Base-by-base conservation (phyloP, 2,888 invertebrate genomes). In the Tethea ocularis region DNA sequence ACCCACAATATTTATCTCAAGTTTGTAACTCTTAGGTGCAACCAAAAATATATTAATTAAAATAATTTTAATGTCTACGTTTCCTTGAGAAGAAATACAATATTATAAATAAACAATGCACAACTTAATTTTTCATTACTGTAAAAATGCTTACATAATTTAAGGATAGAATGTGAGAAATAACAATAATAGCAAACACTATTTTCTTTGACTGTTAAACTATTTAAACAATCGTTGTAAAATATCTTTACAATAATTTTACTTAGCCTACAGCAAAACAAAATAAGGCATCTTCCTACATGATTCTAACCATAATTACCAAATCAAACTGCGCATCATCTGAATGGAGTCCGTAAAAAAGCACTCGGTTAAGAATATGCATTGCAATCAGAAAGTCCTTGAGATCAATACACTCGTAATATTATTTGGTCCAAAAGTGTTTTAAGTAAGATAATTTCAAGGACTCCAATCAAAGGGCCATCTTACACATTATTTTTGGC, bases 271-370 rank as follows among this genome's bases (percentile, higher is more conserved):
- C 68, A 86, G 89, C 89, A 88, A 91, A 88, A 90, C 87, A 89
- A 89, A 87, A 86, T 91, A 92, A 92, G 91, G 91, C 92, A 88
- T 87, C 87, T 83, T 80, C 82, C 84, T 88, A 88, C 82, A 75
- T 77, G 80, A 78, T 72, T 84, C 83, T 83, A 82, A 83, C 83
- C 79, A 85, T 82, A 80, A 80, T 78, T 75, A 75, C 76, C 78
- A 74, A 78, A 73, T 78, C 77, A 74, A 80, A 81, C 80, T 77
- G 78, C 74, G 72, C 80, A 71, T 76, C 72, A 65, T 62, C 62
- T 74, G 78, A 78, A 64, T 75, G 74, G 79, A 86, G 84, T 78
- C 69, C 80, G 76, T 71, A 74, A 78, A 71, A 78, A 61, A 52
- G n/a, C 58, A 51, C 57, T 58, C 26, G 7, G 52, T 13, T 33